phyloP scores from a whole-genome alignment of 2,797 vertebrate genomes.

The Tadarida brasiliensis region DNA sequence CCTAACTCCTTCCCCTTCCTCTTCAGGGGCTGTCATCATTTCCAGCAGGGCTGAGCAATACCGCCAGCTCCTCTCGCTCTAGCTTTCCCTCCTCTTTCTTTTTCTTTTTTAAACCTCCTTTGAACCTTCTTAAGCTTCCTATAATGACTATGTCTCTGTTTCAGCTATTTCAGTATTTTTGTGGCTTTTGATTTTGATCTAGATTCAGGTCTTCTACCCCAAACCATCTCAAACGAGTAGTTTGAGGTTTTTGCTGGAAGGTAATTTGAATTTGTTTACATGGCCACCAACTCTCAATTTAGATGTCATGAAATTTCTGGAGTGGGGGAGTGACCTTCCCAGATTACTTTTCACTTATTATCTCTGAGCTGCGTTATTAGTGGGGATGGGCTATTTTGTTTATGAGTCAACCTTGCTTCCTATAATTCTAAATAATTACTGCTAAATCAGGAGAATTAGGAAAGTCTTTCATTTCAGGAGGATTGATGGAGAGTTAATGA shows the following conservation, averaged over 20 bases:
- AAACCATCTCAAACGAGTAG: slow-evolving; percentile 77
- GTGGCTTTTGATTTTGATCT: slow-evolving; percentile 79
- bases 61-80: slow-evolving; percentile 56
- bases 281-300: slow-evolving; percentile 64
- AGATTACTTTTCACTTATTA: slow-evolving; percentile 57
- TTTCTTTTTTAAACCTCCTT: slow-evolving; percentile 71
- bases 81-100: slow-evolving; percentile 61
- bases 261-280: slow-evolving; percentile 79
- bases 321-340: slow-evolving; percentile 30
- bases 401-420: slow-evolving; percentile 41
- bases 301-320: slow-evolving; percentile 71
- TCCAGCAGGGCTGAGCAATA: slow-evolving; percentile 50
- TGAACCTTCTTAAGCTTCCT: slow-evolving; percentile 68
- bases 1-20: slow-evolving; percentile 73
- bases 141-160: slow-evolving; percentile 72
- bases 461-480: slow-evolving; percentile 46
- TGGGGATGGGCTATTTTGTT: slow-evolving; percentile 53
- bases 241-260: slow-evolving; percentile 80
- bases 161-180: slow-evolving; percentile 78
- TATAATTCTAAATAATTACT: slow-evolving; percentile 60
- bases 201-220: slow-evolving; percentile 62
- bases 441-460: slow-evolving; percentile 50
- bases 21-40: slow-evolving; percentile 54
- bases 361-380: slow-evolving; percentile 37
- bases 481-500: neutral